These are phyloP conservation scores for Coregonus suidteri DNA, from an alignment of 2,797 vertebrate genomes.

Conservation along the genomic window DNA sequence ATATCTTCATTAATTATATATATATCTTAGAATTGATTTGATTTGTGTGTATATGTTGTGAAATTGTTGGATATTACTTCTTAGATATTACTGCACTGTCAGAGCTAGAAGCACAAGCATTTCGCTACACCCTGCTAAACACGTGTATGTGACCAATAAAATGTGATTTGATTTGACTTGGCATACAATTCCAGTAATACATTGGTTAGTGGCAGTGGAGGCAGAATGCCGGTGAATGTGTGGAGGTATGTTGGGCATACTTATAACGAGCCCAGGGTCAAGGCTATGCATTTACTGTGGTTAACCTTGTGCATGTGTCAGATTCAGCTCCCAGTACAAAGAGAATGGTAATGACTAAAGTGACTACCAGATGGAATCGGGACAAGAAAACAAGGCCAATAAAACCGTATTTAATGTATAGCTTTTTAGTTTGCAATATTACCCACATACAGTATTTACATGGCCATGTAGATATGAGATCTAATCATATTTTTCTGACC, in stretches of 20 bases:
- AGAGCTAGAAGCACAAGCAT: no score
- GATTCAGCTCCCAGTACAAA: neutral
- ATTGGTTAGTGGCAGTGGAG: conserved; percentile 41
- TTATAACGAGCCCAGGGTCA: conserved; percentile 34
- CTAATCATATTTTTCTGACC: neutral
- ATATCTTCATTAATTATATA: no score
- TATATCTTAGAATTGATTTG: no score
- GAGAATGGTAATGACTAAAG: conserved; percentile 19
- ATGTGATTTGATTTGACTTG: no score
- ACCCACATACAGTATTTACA: no score
- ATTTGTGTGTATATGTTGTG: no score
- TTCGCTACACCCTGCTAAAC: no score
- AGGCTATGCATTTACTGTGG: conserved; percentile 40
- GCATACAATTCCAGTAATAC: conserved; percentile 42
- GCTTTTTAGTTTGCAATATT: neutral
- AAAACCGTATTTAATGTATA: neutral
- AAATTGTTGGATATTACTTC: no score
- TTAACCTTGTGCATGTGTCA: neutral
- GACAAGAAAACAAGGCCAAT: neutral
- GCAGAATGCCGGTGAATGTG: conserved; percentile 46
- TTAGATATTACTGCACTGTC: no score
- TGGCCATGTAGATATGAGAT: no score
- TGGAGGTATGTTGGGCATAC: conserved; percentile 26
- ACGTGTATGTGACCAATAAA: no score
- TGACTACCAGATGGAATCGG: conserved; percentile 14